Base-by-base conservation (phyloP, 2,797 vertebrate genomes). In the Sparidentex hasta region DNA sequence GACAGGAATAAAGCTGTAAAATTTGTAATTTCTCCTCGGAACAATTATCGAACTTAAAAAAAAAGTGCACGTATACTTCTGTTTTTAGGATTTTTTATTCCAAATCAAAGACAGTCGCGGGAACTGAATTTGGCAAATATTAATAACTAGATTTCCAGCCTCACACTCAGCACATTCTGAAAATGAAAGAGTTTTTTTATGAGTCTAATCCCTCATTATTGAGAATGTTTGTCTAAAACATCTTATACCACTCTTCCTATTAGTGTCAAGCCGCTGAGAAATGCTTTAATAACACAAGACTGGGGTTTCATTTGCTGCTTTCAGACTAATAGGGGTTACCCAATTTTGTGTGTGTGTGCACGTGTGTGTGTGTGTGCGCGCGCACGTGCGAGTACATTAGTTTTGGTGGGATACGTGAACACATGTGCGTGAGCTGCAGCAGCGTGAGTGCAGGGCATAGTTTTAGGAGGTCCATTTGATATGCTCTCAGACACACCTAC, bases 221-320 rank as follows among this genome's bases (percentile, higher is more conserved):
- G 87, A 90, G 74, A 89, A 88, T 88, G 78, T 92, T 95, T 93
- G 74, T 77, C 43, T 91, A 92, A 93, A 93, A 93, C 84, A 93
- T 92, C 93, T 88, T 78, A 81, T 55, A 64, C 55, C 78, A 23
- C 68, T 87, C 85, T 87, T 44, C 33, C 82, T 92, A 85, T 90
- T 94, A 87, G 93, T 90, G 75, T 90, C 89, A 74, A 75, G 88
- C 71, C 86, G 66, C 43, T 91, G 82, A 84, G 81, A 89, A 89
- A 90, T 88, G 0, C 61, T 65, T 84, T 87, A 91, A 92, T 91
- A 89, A 91, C 90, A 88, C 89, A 93, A 88, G 78, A 89, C 79
- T 83, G 78, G 54, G 78, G 74, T 85, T 84, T 50, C 44, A 75
- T 81, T 81, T 83, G 72, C 70, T 92, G 77, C 67, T 81, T 71